phyloP scores from a whole-genome alignment of 2,888 invertebrate genomes.

The Polymixis lichenea region DNA sequence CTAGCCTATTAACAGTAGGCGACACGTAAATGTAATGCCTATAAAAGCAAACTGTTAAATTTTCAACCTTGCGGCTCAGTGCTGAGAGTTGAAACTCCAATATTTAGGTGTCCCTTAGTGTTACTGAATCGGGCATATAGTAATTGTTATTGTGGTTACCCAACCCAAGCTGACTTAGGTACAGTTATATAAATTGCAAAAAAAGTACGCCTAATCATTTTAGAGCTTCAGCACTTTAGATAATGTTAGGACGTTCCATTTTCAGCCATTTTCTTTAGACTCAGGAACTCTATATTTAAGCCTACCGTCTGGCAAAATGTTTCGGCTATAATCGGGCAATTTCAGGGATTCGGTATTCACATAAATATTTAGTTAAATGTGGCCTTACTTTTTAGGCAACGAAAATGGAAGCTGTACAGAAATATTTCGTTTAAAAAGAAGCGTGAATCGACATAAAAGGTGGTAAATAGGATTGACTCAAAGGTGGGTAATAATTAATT shows the following conservation, averaged over 20 bases:
- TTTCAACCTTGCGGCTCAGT: background rate
- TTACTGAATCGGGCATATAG: too few relatives aligned
- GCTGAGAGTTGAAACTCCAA: background rate
- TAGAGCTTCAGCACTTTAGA: conserved; percentile 10
- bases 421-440: background rate
- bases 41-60: background rate
- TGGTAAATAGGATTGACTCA: background rate
- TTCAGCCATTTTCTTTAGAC: background rate
- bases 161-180: background rate
- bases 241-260: conserved; percentile 14
- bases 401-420: background rate
- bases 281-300: background rate
- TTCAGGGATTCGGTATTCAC: background rate
- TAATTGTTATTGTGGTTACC: background rate
- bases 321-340: conserved; percentile 19
- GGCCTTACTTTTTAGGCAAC: background rate
- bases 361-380: conserved; percentile 14
- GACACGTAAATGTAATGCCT: background rate
- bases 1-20: too few relatives aligned
- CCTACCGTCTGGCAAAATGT: background rate
- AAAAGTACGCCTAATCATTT: conserved; percentile 4
- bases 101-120: background rate
- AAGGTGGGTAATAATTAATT: background rate
- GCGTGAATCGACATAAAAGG: background rate
- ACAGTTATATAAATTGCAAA: background rate